Conservation (phyloP, 2,797 vertebrate genomes). For the Phaenicophaeus curvirostris region DNA sequence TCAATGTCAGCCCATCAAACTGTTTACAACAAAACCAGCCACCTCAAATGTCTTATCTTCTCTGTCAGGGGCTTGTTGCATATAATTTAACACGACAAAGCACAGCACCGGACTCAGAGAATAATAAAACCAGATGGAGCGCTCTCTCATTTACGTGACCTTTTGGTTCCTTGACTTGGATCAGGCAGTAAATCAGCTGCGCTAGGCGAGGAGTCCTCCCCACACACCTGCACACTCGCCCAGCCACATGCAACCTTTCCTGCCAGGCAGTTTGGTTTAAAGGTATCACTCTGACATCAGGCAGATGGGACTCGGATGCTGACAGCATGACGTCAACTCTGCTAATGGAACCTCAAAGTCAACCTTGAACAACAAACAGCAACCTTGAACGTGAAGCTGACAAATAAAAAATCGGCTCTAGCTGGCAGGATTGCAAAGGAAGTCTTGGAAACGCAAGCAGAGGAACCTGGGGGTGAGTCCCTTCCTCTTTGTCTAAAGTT, state of each 20-base stretch:
- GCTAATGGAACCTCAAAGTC: slow-evolving; percentile 1
- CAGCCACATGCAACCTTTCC: slow-evolving; percentile 1
- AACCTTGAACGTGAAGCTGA: neutral
- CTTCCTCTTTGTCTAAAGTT: neutral
- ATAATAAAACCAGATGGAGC: slow-evolving; percentile 62
- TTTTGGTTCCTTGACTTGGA: slow-evolving; percentile 37
- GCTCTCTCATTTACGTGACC: slow-evolving; percentile 4
- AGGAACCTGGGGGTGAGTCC: neutral
- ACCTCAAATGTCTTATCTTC: slow-evolving; percentile 9
- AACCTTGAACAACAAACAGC: neutral
- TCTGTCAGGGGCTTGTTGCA: neutral
- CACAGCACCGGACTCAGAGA: slow-evolving; percentile 15
- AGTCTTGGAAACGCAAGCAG: neutral
- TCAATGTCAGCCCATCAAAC: slow-evolving; percentile 16
- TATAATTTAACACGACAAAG: neutral
- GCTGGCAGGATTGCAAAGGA: neutral
- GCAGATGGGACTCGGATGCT: neutral
- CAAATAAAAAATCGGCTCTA: accelerated
- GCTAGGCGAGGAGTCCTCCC: slow-evolving; percentile 1
- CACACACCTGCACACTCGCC: neutral
- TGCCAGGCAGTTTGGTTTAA: neutral
- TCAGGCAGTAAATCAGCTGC: slow-evolving; percentile 3
- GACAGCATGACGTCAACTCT: neutral
- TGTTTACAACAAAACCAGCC: neutral
- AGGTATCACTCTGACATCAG: neutral